Base-by-base conservation (phyloP, 2,797 vertebrate genomes). In the Tauraco hartlaubi region DNA sequence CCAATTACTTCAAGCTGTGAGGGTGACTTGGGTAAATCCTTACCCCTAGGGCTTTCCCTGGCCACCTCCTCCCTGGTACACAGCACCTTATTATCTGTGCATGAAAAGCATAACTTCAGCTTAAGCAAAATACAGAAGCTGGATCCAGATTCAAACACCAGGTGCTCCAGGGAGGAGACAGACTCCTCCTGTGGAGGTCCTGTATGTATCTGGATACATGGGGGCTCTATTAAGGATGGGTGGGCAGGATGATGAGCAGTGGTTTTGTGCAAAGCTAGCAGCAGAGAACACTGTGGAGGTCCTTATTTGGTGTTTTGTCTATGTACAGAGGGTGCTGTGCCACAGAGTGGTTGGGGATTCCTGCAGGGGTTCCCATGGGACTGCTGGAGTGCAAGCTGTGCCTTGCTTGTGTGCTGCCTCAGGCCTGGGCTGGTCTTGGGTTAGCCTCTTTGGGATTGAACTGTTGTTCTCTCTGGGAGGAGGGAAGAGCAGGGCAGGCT, bases 151-250 rank as follows among this genome's bases (percentile, higher is more conserved):
- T 31, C 11, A 46, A 81, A 63, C 9, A 8, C 26, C 26, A 56
- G 21, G 9, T 17, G 58, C 20, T 17, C 9, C 31, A 18, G 11
- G 29, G 16, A 64, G 21, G 2, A 9, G 52, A 33, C 18, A 58
- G 55, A 16, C 14, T 84, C 8, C 10, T 19, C 3, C 2, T 9
- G 18, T 6, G 4, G 9, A 20, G 9, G 12, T 29, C 66, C 31
- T 8, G 5, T 2, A 2, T 10, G 6, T 20, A 8, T 35, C 2
- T 2, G 56, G n/a, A 51, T n/a, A 25, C 14, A 15, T 1, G 8
- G 9, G 23, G 25, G 23, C 10, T 43, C 20, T 12, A 1, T 31
- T 31, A 44, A 49, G 39, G 31, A 21, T 31, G 69, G 16, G 4
- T 37, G 31, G 20, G 20, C 35, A 55, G 35, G 54, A 9, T 55